These are phyloP conservation scores for Phaedon cochleariae DNA, from an alignment of 2,888 invertebrate genomes.

Conservation along the genomic window DNA sequence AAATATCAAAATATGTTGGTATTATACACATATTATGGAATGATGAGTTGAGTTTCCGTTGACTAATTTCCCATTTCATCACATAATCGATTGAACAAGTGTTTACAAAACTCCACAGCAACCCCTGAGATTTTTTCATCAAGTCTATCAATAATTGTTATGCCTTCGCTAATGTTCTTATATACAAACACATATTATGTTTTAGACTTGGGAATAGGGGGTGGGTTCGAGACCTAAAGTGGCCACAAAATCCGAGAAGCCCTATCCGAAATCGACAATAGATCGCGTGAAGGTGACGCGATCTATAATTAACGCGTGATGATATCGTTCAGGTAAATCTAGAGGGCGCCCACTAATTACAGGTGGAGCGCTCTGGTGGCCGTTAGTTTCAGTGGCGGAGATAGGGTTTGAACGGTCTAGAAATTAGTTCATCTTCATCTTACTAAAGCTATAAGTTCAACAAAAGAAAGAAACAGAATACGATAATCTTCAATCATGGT, in stretches of 20 bases:
- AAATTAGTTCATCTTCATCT: no score
- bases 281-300: slow-evolving; percentile 48
- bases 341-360: slow-evolving; percentile 56
- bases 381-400: slow-evolving; percentile 24
- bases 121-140: not conserved
- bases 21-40: no score
- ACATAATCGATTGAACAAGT: not conserved
- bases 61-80: not conserved
- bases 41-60: not conserved
- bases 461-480: no score
- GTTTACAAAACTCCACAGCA: not conserved
- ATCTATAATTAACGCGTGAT: slow-evolving; percentile 52
- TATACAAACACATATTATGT: not conserved
- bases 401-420: not conserved
- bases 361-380: slow-evolving; percentile 49
- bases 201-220: slow-evolving; percentile 2
- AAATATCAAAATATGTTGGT: no score
- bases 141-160: no score
- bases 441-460: no score
- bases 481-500: no score
- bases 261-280: slow-evolving; percentile 36
- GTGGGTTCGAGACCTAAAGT: slow-evolving; percentile 1
- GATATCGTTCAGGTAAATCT: slow-evolving; percentile 52
- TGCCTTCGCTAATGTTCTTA: not conserved
- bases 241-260: slow-evolving; percentile 15